Conservation (phyloP, 2,888 invertebrate species). For the Cetonia aurata region DNA sequence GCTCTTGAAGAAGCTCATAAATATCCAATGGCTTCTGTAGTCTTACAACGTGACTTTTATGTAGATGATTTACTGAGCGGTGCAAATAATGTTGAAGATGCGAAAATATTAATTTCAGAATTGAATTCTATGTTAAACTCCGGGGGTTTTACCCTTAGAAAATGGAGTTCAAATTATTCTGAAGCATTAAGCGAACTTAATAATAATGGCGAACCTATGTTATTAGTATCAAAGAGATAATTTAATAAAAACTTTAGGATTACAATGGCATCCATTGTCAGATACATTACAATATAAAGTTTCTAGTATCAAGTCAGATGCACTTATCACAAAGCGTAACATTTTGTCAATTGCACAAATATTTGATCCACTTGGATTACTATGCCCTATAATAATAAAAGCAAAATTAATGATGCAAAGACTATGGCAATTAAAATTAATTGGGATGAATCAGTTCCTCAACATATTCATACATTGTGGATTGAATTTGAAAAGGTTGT, state of each 20-base stretch:
- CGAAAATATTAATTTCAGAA: not conserved
- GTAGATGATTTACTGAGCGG: not conserved
- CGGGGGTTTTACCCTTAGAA: slow-evolving; percentile 1
- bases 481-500: not conserved
- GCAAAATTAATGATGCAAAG: slow-evolving; percentile 22
- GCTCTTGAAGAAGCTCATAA: not conserved
- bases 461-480: slow-evolving; percentile 17
- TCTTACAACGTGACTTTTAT: slow-evolving; percentile 1
- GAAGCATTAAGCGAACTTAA: not conserved
- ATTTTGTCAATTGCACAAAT: slow-evolving; percentile 3
- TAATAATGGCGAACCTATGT: not conserved
- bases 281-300: not conserved
- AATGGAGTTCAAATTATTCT: not conserved
- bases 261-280: not conserved
- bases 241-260: not conserved
- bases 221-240: not conserved
- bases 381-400: not conserved
- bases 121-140: not conserved
- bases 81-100: not conserved
- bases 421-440: slow-evolving; percentile 9
- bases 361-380: not conserved
- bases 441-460: slow-evolving; percentile 6
- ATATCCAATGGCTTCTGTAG: not conserved
- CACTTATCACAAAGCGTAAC: not conserved
- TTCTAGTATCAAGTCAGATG: not conserved